Evolutionary conservation across 1,140 invertebrate genomes (phyloP), one percentile per base, ranked within the genome.

Genomic region (Aradophagus sp.): DNA sequence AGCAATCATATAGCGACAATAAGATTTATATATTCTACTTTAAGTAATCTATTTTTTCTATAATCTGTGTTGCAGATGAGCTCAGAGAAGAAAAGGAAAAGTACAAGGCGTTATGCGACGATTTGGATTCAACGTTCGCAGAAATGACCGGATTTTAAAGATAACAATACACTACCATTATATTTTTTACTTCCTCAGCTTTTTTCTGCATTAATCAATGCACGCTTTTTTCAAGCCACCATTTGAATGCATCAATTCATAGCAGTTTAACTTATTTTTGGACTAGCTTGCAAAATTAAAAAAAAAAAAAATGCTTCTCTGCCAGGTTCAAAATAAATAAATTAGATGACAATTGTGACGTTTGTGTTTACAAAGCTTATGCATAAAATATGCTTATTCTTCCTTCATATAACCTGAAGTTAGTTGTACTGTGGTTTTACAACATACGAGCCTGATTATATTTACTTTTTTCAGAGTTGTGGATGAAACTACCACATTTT

Each of bases 91-190:
- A 92, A 77, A 90, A 90, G 78, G 89, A 91, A 72, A 89, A 90
- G 78, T 91, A 90, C 84, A 90, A 89, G 80, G 85, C 88, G 58
- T 85, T 94, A 13, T 89, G 91, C 76, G 90, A 91, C 67, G 93
- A 94, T 79, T 89, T 94, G 86, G 92, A 94, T 75, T 85, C 88
- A 52, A 93, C 92, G 39, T 89, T 92, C 62, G 84, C 86, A 48
- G 86, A 87, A 52, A 84, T 87, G 79, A 86, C 86, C 23, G 86
- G 86, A 80, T 87, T 85, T 59, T 87, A 86, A 79, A 35, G 11
- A 56, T 19, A 41, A 38, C 42, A 47, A 74, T 56, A 67, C 41
- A 55, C 32, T 58, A 71, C 63, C 27, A 17, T 35, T 44, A 61
- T 59, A 68, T 79, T 80, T 77, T 74, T 55, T 78, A 79, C 74